Conservation (phyloP, 92 coral and sea anemone genomes). For the Phymanthus crucifer region DNA sequence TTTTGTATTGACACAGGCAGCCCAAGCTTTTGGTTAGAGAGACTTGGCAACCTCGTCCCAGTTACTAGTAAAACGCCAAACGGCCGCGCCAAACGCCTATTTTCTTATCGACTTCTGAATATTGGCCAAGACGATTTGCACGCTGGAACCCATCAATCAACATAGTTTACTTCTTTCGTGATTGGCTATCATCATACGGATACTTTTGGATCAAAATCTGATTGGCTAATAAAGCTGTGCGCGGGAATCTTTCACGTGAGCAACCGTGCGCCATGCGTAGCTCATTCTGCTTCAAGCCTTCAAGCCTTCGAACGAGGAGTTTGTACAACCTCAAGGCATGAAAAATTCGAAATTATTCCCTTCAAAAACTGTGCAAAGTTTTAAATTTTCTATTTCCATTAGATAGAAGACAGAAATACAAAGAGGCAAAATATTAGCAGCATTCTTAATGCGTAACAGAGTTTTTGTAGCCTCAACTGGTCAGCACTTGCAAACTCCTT, state of each 20-base stretch:
- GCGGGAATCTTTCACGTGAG: background rate
- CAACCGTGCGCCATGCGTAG: background rate
- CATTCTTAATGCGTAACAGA: background rate
- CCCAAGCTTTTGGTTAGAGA: too few species aligned
- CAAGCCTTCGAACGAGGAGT: background rate
- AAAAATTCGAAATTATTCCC: background rate
- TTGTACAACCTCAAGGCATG: background rate
- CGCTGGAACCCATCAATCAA: background rate
- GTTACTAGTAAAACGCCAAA: too few species aligned
- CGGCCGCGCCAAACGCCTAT: too few species aligned
- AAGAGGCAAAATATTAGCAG: background rate
- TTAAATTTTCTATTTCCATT: background rate
- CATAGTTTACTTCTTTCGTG: background rate
- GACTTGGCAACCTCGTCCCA: too few species aligned
- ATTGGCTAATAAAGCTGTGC: background rate
- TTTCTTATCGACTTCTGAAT: too few species aligned
- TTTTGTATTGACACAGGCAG: too few species aligned
- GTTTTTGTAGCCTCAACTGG: background rate
- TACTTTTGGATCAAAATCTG: background rate
- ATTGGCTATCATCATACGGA: background rate
- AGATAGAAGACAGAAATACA: background rate
- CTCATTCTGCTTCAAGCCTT: background rate
- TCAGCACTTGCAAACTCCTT: background rate
- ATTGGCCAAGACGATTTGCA: too few species aligned
- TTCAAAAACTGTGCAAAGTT: background rate